Percentiles rank a stretch among this genome's conserved stretches.
Conservation (phyloP, 92 coral and sea anemone genomes). For the Hydrozoanthus gracilis region DNA sequence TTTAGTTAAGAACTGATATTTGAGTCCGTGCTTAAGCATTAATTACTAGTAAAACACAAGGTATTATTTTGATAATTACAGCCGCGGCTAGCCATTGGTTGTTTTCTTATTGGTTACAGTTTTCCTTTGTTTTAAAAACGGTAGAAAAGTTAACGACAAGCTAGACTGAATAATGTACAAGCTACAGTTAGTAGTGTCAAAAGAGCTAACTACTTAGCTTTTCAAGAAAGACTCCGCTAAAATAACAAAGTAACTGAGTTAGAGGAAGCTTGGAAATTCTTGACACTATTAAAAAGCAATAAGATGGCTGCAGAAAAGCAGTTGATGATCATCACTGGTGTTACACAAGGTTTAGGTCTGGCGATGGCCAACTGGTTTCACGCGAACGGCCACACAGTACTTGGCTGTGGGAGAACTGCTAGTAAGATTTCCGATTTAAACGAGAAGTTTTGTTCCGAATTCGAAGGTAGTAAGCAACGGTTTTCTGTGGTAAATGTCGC, state of each 20-base stretch:
- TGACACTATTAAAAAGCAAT: neutral
- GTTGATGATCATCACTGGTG: neutral
- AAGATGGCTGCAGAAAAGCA: slow-evolving; percentile 7
- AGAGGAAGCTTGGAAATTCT: neutral
- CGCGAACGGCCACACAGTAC: neutral
- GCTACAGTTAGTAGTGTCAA: neutral
- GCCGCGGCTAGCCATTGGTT: neutral
- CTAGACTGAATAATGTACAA: neutral
- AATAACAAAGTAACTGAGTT: neutral
- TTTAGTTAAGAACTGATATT: neutral
- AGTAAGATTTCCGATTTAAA: slow-evolving; percentile 34
- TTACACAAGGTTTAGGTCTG: slow-evolving; percentile 33
- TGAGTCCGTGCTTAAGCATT: neutral
- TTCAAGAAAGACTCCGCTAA: slow-evolving; percentile 6
- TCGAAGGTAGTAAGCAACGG: slow-evolving; percentile 29
- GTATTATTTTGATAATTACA: neutral
- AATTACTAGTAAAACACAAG: neutral
- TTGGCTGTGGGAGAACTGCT: slow-evolving; percentile 26
- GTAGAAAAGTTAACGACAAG: neutral
- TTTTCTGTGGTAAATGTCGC: slow-evolving; percentile 73
- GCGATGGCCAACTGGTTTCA: slow-evolving; percentile 43
- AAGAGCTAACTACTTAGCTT: neutral
- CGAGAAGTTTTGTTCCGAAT: slow-evolving; percentile 19
- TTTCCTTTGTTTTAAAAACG: neutral
- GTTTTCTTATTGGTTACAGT: neutral